Base-by-base conservation (phyloP, 2,113 vertebrate genomes). In the Crypturellus undulatus region DNA sequence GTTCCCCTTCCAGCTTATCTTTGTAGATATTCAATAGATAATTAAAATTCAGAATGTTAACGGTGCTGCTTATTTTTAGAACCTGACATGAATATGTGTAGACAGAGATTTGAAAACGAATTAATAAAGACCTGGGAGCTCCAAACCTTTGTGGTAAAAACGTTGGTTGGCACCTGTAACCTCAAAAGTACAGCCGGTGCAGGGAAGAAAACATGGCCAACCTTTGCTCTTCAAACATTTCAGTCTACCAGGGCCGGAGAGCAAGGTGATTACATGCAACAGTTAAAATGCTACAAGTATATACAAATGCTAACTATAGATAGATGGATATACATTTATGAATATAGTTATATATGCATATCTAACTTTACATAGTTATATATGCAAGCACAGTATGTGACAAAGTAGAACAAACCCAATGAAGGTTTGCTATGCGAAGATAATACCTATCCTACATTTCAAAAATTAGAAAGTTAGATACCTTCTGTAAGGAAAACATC, bases 1-100 rank as follows among this genome's bases (percentile, higher is more conserved):
- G 73, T 95, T 96, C 93, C 96, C 93, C 62, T 87, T 49, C 59
- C 62, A 90, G 62, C 88, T 87, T 91, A 87, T 92, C 92, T 90
- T 81, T 90, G 81, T 84, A 96, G 95, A 97, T 94, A 93, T 69
- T 93, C 80, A 59, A 73, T 24, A 92, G 96, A 96, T 97, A 96
- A 93, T 96, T 94, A 70, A 65, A 93, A 93, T 94, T 93, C 59
- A 84, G 94, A 95, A 90, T 93, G 92, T 88, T 90, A 94, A 77
- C 28, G 0, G 77, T 62, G 77, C 43, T 89, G 15, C 62, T 84
- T 93, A 84, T 89, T 93, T 96, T 95, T 95, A 65, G 93, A 93
- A 88, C 34, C 18, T 69, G 62, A 30, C 38, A 62, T 81, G 80
- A 94, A 79, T 87, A 84, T 3, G 36, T 59, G 64, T 69, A 94